Percentiles rank a stretch among this genome's conserved stretches.
These are phyloP conservation scores for Eupithecia exiguata DNA, from an alignment of 2,888 invertebrate genomes.

Conservation along the genomic window DNA sequence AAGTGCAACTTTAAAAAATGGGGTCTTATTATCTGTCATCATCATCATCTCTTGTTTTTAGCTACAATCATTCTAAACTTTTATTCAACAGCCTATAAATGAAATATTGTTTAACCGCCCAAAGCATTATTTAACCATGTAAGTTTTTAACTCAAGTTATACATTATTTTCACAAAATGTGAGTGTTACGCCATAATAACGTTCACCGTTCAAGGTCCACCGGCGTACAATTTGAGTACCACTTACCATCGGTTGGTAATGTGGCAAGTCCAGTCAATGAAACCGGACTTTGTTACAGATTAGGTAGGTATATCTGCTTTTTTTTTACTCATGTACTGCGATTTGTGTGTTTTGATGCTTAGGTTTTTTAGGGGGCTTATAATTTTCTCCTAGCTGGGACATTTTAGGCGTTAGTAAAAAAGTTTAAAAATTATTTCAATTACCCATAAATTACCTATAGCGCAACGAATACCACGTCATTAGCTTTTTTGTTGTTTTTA, in stretches of 20 bases:
- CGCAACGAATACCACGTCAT: not conserved
- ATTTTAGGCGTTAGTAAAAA: not conserved
- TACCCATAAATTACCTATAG: not conserved
- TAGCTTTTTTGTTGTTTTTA: not conserved
- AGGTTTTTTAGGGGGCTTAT: not conserved
- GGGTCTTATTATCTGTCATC: not conserved
- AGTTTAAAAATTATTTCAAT: not conserved
- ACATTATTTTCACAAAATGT: constrained; percentile 9
- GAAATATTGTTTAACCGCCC: not conserved
- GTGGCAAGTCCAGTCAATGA: constrained; percentile 33
- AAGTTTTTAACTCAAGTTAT: not conserved
- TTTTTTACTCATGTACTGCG: constrained; percentile 13
- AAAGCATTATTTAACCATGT: not conserved
- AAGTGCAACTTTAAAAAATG: constrained; percentile 17
- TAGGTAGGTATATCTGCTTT: not conserved
- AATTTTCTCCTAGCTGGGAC: not conserved
- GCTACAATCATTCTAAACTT: not conserved
- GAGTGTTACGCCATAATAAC: constrained; percentile 25
- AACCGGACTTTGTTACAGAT: constrained; percentile 35
- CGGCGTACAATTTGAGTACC: constrained; percentile 31
- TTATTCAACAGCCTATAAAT: not conserved
- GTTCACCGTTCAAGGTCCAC: constrained; percentile 36
- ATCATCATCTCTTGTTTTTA: not conserved
- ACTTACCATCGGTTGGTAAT: constrained; percentile 31
- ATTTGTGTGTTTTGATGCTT: constrained; percentile 24